A percentile compares a stretch with the other conserved stretches of the same genome.
Conservation (phyloP, 1,140 invertebrate genomes). For the Armadillidium nasatum region DNA sequence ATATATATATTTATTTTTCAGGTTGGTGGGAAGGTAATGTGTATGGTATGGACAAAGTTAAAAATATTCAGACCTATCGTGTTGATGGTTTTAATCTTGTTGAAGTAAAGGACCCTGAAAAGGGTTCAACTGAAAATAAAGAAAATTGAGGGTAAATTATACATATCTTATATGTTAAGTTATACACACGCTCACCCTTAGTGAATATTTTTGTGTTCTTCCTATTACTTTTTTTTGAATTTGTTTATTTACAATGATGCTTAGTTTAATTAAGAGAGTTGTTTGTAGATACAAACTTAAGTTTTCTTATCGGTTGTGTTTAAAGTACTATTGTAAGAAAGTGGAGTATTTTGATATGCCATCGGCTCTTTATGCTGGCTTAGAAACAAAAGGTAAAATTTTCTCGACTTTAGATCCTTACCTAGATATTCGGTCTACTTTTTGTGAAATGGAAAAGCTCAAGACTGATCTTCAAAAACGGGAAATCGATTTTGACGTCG, state of each 20-base stretch:
- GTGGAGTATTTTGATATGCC: background rate
- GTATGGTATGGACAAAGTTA: too few relatives aligned
- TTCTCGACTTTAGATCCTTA: background rate
- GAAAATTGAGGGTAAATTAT: too few relatives aligned
- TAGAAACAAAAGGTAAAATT: background rate
- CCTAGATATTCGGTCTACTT: background rate
- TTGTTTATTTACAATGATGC: background rate
- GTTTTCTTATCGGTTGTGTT: background rate
- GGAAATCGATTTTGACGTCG: background rate
- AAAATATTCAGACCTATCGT: too few relatives aligned
- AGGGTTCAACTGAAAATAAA: too few relatives aligned
- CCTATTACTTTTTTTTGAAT: too few relatives aligned
- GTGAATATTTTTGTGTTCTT: too few relatives aligned
- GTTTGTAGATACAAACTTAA: background rate
- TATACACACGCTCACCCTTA: too few relatives aligned
- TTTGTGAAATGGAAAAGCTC: background rate
- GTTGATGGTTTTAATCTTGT: too few relatives aligned
- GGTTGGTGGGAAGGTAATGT: too few relatives aligned
- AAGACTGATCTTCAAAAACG: background rate
- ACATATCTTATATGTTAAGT: too few relatives aligned
- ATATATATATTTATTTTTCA: too few relatives aligned
- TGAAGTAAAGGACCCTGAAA: too few relatives aligned
- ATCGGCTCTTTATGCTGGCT: background rate
- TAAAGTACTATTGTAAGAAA: background rate
- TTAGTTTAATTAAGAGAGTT: background rate